phyloP scores from a whole-genome alignment of 2,113 vertebrate species.

The Nesogale talazaci region DNA sequence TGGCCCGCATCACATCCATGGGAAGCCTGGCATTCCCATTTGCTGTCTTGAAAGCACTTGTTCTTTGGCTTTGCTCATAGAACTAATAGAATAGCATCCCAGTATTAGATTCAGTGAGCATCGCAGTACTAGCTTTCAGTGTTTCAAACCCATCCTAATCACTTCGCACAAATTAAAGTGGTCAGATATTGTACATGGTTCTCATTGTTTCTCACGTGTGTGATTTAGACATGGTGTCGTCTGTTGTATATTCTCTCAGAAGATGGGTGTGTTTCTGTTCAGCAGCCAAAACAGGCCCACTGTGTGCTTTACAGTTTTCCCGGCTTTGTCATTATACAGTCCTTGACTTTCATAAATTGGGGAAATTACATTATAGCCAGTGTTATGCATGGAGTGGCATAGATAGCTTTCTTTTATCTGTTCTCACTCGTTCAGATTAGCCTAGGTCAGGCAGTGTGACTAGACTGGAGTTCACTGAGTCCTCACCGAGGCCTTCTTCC shows the following conservation, averaged over 20 bases:
- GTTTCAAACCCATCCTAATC: neutral
- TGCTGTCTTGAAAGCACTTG: neutral
- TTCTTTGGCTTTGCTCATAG: neutral
- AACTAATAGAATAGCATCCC: neutral
- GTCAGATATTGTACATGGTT: neutral
- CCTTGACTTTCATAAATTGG: neutral
- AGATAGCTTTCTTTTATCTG: neutral
- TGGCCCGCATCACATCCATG: neutral
- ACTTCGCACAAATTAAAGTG: neutral
- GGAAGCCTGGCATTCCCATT: neutral
- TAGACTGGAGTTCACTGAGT: neutral
- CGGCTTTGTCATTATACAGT: neutral
- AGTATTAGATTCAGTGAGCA: too few relatives aligned
- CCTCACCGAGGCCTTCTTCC: neutral
- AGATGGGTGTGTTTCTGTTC: neutral
- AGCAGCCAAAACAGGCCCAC: too few relatives aligned
- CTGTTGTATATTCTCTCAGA: neutral
- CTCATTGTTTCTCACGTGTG: neutral
- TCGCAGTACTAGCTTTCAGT: neutral
- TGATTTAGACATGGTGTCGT: neutral
- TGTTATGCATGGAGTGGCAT: neutral
- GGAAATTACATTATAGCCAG: neutral
- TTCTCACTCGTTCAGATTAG: neutral
- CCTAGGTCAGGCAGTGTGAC: neutral
- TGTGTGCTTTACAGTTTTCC: neutral